phyloP scores from a whole-genome alignment of 2,888 invertebrate genomes.

The Tuta absoluta region DNA sequence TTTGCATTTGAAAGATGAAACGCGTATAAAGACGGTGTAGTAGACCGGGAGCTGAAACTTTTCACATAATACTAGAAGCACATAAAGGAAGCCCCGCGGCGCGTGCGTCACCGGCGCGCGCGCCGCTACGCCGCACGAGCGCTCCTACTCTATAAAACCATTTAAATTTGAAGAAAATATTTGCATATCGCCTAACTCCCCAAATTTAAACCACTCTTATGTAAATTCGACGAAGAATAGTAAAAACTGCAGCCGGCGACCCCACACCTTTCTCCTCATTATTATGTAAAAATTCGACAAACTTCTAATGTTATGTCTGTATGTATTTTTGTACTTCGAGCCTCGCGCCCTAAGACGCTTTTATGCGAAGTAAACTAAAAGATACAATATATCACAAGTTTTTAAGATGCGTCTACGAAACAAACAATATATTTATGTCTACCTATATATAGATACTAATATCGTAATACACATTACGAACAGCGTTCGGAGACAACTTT shows the following conservation, averaged over 20 bases:
- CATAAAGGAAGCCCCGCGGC: constrained; percentile 62
- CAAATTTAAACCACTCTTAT: constrained; percentile 70
- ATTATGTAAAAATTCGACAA: constrained; percentile 68
- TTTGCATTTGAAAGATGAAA: constrained; percentile 74
- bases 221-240: constrained; percentile 71
- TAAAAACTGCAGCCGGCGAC: constrained; percentile 72
- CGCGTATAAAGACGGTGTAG: constrained; percentile 54
- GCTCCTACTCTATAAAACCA: constrained; percentile 52
- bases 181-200: constrained; percentile 80
- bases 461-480: constrained; percentile 63
- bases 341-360: constrained; percentile 54
- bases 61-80: constrained; percentile 61
- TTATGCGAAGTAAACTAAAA: constrained; percentile 68
- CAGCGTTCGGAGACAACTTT: constrained; percentile 66
- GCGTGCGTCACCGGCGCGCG: constrained; percentile 48
- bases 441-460: constrained; percentile 54
- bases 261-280: constrained; percentile 68
- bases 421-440: constrained; percentile 74
- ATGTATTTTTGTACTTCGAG: constrained; percentile 70
- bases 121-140: constrained; percentile 49
- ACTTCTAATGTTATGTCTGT: constrained; percentile 74
- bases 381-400: constrained; percentile 80
- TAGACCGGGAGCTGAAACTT: constrained; percentile 57
- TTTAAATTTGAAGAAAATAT: constrained; percentile 75
- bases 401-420: constrained; percentile 79